Conservation (phyloP, 2,113 vertebrate species). For the Anhinga rufa region DNA sequence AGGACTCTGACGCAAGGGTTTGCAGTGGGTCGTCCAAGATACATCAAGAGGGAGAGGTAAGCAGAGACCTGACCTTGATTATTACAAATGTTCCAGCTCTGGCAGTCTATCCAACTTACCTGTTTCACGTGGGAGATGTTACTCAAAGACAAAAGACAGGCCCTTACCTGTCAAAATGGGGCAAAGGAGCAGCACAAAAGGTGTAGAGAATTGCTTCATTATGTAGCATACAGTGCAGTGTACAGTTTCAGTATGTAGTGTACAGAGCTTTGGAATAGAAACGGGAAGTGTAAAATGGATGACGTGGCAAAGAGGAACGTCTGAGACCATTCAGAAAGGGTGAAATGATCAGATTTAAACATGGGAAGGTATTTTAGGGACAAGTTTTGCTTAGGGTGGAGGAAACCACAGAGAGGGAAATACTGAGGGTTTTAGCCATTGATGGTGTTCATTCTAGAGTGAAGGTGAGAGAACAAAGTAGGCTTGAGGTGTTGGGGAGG, state of each 20-base stretch:
- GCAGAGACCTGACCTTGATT: not conserved
- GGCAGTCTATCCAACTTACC: not conserved
- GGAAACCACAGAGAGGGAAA: not conserved
- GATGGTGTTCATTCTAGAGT: not conserved
- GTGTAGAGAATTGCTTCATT: not conserved
- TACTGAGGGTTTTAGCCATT: not conserved
- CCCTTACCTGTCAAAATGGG: not conserved
- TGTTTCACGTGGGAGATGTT: not conserved
- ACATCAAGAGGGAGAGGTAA: not conserved
- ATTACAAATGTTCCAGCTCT: not conserved
- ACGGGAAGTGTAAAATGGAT: not conserved
- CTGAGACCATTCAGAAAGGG: not conserved
- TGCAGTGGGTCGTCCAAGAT: accelerated
- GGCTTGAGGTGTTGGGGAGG: not conserved
- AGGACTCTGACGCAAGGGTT: not conserved
- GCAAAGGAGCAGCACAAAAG: not conserved
- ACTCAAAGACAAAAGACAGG: not conserved
- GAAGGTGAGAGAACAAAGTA: not conserved
- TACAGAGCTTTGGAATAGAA: not conserved
- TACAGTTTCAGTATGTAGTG: too few relatives aligned
- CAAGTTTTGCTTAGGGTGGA: not conserved
- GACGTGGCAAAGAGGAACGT: not conserved
- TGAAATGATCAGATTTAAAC: not conserved
- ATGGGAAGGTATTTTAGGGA: not conserved
- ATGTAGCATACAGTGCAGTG: too few relatives aligned